These are phyloP conservation scores for Drosophila pandora DNA, from an alignment of 1,140 invertebrate species.

Conservation along the genomic window DNA sequence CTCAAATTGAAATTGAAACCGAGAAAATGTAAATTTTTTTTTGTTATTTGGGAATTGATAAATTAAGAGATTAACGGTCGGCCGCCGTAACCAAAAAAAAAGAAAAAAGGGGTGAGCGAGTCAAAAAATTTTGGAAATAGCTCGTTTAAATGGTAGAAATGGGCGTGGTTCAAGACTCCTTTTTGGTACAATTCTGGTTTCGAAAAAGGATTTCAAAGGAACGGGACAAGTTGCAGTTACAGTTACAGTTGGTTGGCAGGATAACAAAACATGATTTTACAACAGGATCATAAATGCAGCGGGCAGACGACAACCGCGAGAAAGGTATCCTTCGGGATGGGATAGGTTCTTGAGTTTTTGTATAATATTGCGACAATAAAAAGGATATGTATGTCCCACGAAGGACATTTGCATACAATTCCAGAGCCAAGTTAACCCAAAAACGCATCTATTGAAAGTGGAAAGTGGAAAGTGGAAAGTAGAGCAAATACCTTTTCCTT, in stretches of 20 bases:
- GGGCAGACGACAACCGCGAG: conserved; percentile 40
- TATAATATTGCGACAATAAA: conserved; percentile 77
- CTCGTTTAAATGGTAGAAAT: conserved; percentile 38
- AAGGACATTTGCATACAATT: conserved; percentile 42
- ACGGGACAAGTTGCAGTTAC: conserved; percentile 41
- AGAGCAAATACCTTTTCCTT: conserved; percentile 26
- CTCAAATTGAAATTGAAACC: conserved; percentile 73
- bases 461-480: conserved; percentile 46
- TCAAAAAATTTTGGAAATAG: conserved; percentile 30
- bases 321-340: conserved; percentile 1
- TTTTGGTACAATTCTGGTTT: conserved; percentile 16
- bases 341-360: conserved; percentile 36
- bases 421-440: conserved; percentile 38
- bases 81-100: conserved; percentile 61
- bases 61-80: conserved; percentile 77
- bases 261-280: conserved; percentile 64
- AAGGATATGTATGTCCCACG: conserved; percentile 33
- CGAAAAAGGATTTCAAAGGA: conserved; percentile 37
- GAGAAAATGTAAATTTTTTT: conserved; percentile 35
- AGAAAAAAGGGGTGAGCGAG: conserved; percentile 56
- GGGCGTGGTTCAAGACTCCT: conserved; percentile 51
- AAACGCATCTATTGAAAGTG: conserved; percentile 7
- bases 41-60: conserved; percentile 53
- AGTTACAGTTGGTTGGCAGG: conserved; percentile 13
- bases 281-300: conserved; percentile 52